phyloP scores from a whole-genome alignment of 2,888 invertebrate species.

The Synergus itoensis region DNA sequence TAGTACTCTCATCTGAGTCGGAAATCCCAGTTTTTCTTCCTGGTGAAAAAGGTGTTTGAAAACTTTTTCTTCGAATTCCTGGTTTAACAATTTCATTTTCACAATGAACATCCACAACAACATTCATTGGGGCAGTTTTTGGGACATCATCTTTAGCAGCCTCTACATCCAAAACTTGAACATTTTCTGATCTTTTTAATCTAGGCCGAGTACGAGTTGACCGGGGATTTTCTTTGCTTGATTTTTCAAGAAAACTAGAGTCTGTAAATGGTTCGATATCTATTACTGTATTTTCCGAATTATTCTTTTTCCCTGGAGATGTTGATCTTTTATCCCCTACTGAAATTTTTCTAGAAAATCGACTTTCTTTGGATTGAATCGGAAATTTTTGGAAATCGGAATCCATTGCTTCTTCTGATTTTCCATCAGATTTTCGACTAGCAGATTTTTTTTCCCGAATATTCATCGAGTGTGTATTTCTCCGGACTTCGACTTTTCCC shows the following conservation, averaged over 20 bases:
- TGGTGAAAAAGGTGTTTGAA: neutral
- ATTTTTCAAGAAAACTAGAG: constrained; percentile 6
- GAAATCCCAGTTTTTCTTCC: neutral
- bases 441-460: neutral
- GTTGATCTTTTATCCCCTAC: constrained; percentile 1
- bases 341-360: neutral
- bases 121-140: constrained; percentile 55
- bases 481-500: neutral
- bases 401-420: constrained; percentile 27
- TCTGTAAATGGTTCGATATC: constrained; percentile 1
- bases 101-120: constrained; percentile 67
- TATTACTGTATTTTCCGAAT: constrained; percentile 11
- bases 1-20: neutral
- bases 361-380: constrained; percentile 12
- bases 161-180: constrained; percentile 47
- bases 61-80: constrained; percentile 1
- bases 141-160: constrained; percentile 46
- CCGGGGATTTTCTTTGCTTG: constrained; percentile 19
- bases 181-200: constrained; percentile 41
- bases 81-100: constrained; percentile 45
- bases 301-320: neutral
- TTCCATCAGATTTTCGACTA: neutral
- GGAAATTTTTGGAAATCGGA: neutral
- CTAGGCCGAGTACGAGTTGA: constrained; percentile 42
- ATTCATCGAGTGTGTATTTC: constrained; percentile 6